Base-by-base conservation (phyloP, 2,888 invertebrate genomes). In the Ischnura elegans region DNA sequence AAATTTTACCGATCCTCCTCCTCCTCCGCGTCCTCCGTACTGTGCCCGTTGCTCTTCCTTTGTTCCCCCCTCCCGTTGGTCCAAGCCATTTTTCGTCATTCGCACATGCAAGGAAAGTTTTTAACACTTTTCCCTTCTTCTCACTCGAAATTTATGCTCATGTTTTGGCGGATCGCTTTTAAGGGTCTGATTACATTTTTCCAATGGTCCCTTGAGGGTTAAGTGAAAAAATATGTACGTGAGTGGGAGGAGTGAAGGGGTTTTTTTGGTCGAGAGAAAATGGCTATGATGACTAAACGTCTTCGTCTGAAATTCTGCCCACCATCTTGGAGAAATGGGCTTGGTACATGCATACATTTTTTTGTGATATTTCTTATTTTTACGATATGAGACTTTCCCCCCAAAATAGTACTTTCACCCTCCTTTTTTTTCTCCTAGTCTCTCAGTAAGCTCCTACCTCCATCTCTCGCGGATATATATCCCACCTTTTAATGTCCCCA, bases 141-240 rank as follows among this genome's bases (percentile, higher is more conserved):
- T 51, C 51, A 19, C n/a, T n/a, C 90, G 43, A 43, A 66, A 90
- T 90, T 90, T 90, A 90, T 90, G 90, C 90, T 66, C 90, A 61
- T 90, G 90, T 90, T 90, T 90, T 90, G 90, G 90, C 90, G 66
- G 90, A 90, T 90, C 90, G 90, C 90, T 90, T 90, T 90, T 90
- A 61, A 43, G 90, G n/a, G 61, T n/a, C 42, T 90, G 90, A 90
- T 90, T 90, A 90, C 90, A 90, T 90, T 90, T 90, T 90, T 90
- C 90, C 90, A 90, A 90, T 90, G 90, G 90, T 43, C 90, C 61
- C 43, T 42, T 76, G n/a, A n/a, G 76, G 29, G 36, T 36, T 51
- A 36, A 76, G 25, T 76, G 21, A 36, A 76, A 76, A 76, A 36
- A 76, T 25, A 25, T 61, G 2, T 25, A 76, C 36, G 76, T 76